Percentiles rank a stretch among this genome's conserved stretches.
phyloP scores from a whole-genome alignment of 1,140 invertebrate genomes.

The Trichogramma pretiosum region DNA sequence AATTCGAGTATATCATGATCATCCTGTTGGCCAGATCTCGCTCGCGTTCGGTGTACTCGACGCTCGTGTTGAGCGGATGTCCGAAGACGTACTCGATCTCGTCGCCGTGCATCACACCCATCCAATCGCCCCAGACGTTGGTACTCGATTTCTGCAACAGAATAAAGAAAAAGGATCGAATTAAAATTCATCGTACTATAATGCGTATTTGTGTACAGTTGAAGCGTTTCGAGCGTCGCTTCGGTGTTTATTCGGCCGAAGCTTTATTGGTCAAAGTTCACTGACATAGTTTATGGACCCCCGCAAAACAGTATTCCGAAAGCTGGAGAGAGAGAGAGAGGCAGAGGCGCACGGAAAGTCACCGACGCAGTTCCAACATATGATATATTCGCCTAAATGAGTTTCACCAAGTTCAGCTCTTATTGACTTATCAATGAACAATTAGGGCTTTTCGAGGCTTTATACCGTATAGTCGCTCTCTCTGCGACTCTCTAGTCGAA shows the following conservation, averaged over 20 bases:
- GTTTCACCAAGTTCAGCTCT: constrained; percentile 6
- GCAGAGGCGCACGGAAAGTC: too few species aligned
- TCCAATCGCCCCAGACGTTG: constrained; percentile 91
- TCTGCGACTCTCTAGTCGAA: too few species aligned
- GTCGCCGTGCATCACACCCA: constrained; percentile 94
- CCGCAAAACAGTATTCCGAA: too few species aligned
- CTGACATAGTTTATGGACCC: too few species aligned
- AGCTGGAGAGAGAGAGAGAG: too few species aligned
- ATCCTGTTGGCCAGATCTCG: constrained; percentile 75
- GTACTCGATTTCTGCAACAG: constrained; percentile 74
- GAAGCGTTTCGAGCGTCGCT: too few species aligned
- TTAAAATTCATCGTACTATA: too few species aligned
- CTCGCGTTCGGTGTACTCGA: constrained; percentile 73
- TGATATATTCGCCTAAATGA: not conserved
- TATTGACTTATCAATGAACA: constrained; percentile 5
- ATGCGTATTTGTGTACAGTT: too few species aligned
- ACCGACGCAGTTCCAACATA: too few species aligned
- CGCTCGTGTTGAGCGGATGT: constrained; percentile 75
- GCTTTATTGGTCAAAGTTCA: too few species aligned
- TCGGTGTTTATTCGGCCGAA: too few species aligned
- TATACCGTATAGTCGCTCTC: too few species aligned
- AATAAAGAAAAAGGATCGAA: constrained; percentile 7
- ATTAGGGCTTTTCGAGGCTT: not conserved
- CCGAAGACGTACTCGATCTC: constrained; percentile 96
- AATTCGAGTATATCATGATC: constrained; percentile 77